Base-by-base conservation (phyloP, 2,797 vertebrate genomes). In the Hemitrygon akajei region DNA sequence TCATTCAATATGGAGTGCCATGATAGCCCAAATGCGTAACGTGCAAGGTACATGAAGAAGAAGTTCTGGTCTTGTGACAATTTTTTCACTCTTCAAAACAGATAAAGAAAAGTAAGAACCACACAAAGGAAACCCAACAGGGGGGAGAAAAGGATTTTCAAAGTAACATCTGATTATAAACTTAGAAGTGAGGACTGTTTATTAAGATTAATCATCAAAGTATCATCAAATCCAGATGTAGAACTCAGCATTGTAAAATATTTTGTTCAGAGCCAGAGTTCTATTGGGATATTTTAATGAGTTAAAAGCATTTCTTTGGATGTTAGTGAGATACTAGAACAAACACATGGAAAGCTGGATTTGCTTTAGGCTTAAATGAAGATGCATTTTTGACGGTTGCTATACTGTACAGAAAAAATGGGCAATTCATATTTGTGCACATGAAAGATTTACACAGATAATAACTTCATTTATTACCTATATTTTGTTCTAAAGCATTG, bases 291-390 rank as follows among this genome's bases (percentile, higher is more conserved):
- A 73, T 47, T 92, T 73, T 73, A 91, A 92, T 47, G 66, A 75
- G 69, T 75, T 22, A 10, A 27, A 92, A 25, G 37, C 40, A 92
- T 73, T 66, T 92, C 40, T 69, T 75, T 75, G 91, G 91, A 92
- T 12, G 34, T 56, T 56, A 75, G 37, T 47, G 91, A 75, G 69
- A 92, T 30, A 91, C 37, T 47, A 73, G 40, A 22, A 20, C 40
- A 71, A 92, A 92, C 69, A 56, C 25, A 56, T 92, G 91, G 71
- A 75, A 92, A 75, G 73, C 47, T 75, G 37, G 63, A 92, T 92
- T 73, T 37, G 14, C 69, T 92, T 92, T 73, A 47, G 66, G 66
- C 69, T 47, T 75, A 92, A 75, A 47, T 92, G 69, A 69, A 69
- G 91, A 30, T 73, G 91, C 37, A 75, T 10, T 92, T 37, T 73